Percentiles rank a stretch among this genome's conserved stretches.
Evolutionary conservation across 2,113 vertebrate genomes (phyloP).

Genomic region (Cebus imitator): DNA sequence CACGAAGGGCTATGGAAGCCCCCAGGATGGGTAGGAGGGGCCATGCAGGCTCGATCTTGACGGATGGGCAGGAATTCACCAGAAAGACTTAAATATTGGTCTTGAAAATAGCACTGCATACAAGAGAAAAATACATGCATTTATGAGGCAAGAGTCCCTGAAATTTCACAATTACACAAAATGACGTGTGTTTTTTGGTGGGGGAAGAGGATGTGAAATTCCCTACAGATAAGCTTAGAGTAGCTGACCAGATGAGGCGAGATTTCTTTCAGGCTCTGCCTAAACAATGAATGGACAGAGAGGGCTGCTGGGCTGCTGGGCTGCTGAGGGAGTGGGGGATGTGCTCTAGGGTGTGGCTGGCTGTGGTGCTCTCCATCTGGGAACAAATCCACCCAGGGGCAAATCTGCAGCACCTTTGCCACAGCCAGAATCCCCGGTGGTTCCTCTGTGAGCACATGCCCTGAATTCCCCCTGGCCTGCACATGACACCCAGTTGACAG

Average conservation of each 20-base stretch:
- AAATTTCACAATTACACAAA: background rate
- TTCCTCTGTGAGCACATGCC: background rate
- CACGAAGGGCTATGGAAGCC: background rate
- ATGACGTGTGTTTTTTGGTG: background rate
- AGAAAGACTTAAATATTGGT: background rate
- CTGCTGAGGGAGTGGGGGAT: background rate
- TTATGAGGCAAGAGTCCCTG: background rate
- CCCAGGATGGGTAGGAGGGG: background rate
- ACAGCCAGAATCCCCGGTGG: background rate
- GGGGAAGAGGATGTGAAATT: background rate
- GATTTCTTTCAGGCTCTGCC: background rate
- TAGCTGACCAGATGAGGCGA: background rate
- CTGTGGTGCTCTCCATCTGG: background rate
- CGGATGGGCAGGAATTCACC: constrained; percentile 1
- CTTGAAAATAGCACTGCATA: background rate
- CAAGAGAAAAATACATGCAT: fast-evolving
- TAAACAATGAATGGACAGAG: background rate
- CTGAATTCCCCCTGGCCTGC: background rate
- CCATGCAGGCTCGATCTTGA: background rate
- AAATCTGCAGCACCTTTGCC: background rate
- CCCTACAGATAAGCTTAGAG: background rate
- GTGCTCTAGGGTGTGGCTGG: background rate
- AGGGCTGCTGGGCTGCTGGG: background rate
- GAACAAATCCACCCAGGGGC: background rate
- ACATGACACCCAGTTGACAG: background rate